Conservation (phyloP, 2,888 invertebrate species). For the Allygus modestus region DNA sequence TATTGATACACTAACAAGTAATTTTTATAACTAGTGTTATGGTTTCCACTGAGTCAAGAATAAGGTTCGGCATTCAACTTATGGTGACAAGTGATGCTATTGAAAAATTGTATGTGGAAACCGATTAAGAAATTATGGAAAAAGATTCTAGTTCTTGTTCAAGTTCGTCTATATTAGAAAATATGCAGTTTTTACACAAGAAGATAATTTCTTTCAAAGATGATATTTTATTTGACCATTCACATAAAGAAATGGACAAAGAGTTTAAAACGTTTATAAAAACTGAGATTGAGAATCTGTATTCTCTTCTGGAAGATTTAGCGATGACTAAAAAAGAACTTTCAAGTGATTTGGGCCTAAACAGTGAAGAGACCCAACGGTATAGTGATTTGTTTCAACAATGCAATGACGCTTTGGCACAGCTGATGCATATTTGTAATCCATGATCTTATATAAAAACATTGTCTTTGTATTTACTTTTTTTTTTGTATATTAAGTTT, state of each 20-base stretch:
- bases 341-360: conserved; percentile 6
- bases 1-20: not conserved
- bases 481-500: not conserved
- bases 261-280: not conserved
- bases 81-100: not conserved
- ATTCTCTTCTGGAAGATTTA: not conserved
- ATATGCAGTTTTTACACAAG: not conserved
- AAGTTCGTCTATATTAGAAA: conserved; percentile 20
- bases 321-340: conserved; percentile 14
- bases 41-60: not conserved
- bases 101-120: not conserved
- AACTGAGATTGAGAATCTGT: not conserved
- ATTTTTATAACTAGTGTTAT: not conserved
- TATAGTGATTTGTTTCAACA: not conserved
- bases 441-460: not conserved
- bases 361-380: not conserved
- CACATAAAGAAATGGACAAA: not conserved
- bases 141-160: conserved; percentile 28
- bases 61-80: not conserved
- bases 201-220: not conserved
- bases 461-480: not conserved
- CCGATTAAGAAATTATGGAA: conserved; percentile 14
- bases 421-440: not conserved
- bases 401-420: conserved; percentile 4
- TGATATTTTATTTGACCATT: not conserved